Base-by-base conservation (phyloP, 2,113 vertebrate species). In the Megaleporinus macrocephalus region DNA sequence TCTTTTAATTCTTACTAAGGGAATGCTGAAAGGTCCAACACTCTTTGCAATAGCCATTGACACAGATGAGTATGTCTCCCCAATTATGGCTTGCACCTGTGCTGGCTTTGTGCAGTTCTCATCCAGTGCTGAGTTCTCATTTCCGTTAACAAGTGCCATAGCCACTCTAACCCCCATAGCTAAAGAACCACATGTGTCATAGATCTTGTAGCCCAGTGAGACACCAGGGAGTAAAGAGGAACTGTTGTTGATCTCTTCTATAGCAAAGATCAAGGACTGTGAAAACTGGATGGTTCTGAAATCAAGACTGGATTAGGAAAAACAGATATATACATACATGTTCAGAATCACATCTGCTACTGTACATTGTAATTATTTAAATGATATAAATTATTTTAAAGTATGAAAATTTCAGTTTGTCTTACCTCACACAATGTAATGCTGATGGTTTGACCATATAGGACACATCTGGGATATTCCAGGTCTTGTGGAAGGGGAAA, bases 161-260 rank as follows among this genome's bases (percentile, higher is more conserved):
- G 89, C 89, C 0, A 86, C 86, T 33, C 36, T 90, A 26, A 93
- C 87, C n/a, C 86, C 87, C 71, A 79, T 76, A 24, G 90, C 79
- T 49, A 88, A 82, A 16, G 91, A 92, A 5, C 87, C 83, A 80
- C 94, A 94, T 1, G 84, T 76, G 73, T 94, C 93, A 44, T 93
- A 94, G 20, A 94, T 88, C 53, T 89, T 89, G 59, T 93, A 95
- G 4, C 93, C 93, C 71, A 94, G 41, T 76, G 87, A 86, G n/a
- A 94, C 77, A 5, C 88, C 91, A 15, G 92, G 93, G 61, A 94
- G 87, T n/a, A 94, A 63, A 18, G 85, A 77, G 49, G 91, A 87
- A 24, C 89, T 93, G 82, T 93, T 93, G 72, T 94, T 94, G 44
- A 94, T 92, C 80, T 94, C 92, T 51, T 92, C 90, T 41, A 93